These are phyloP conservation scores for Dipodomys stephensi DNA, from an alignment of 2,113 vertebrate genomes.

Conservation along the genomic window DNA sequence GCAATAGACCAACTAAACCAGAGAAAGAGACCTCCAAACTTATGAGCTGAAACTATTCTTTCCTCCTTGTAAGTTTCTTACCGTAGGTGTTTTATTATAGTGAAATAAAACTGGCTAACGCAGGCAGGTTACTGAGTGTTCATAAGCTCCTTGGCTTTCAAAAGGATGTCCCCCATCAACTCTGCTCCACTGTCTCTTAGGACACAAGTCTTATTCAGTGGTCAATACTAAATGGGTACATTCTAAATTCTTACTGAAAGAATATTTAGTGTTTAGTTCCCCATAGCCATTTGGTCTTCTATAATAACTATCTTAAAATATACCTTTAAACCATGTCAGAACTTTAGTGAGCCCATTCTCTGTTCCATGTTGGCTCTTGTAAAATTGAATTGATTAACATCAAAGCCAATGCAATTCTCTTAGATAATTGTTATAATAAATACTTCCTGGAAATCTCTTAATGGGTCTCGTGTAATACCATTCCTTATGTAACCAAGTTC, in stretches of 20 bases:
- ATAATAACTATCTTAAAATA: background rate
- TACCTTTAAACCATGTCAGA: background rate
- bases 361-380: background rate
- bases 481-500: background rate
- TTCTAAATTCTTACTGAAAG: background rate
- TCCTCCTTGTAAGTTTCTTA: background rate
- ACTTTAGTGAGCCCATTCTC: background rate
- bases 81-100: background rate
- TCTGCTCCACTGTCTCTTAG: background rate
- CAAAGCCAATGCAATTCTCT: background rate
- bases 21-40: background rate
- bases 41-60: background rate
- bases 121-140: background rate
- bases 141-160: background rate
- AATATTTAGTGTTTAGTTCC: background rate
- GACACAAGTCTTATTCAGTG: background rate
- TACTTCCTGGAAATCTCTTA: background rate
- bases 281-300: background rate
- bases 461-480: background rate
- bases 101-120: background rate
- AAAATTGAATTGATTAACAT: background rate
- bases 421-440: background rate
- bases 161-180: background rate
- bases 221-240: background rate
- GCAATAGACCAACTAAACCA: background rate